phyloP scores from a whole-genome alignment of 2,888 invertebrate genomes.

The Diabrotica balteata region DNA sequence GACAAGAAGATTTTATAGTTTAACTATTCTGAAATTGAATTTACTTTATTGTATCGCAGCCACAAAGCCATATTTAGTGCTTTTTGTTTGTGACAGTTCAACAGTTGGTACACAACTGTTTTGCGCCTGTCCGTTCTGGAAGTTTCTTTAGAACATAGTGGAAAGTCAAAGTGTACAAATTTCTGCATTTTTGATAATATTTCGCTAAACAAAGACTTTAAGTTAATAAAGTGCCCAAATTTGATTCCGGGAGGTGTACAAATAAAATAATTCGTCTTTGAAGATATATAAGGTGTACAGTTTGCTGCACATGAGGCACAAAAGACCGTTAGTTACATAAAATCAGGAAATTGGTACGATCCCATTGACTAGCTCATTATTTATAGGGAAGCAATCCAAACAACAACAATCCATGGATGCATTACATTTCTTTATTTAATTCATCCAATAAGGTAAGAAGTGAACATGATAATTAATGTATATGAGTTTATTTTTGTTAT shows the following conservation, averaged over 20 bases:
- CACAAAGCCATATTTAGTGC: too few species aligned
- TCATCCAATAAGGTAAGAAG: constrained; percentile 19
- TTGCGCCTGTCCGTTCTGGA: not conserved
- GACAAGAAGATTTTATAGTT: too few species aligned
- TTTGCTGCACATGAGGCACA: constrained; percentile 33
- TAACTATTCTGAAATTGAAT: too few species aligned
- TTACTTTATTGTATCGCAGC: too few species aligned
- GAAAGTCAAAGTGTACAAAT: constrained; percentile 35
- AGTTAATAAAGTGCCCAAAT: constrained; percentile 24
- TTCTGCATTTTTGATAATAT: constrained; percentile 38
- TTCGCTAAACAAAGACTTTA: constrained; percentile 33
- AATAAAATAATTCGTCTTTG: constrained; percentile 12
- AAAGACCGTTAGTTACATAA: constrained; percentile 43
- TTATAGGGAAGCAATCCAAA: constrained; percentile 29
- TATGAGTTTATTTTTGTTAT: constrained; percentile 31
- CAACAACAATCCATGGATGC: constrained; percentile 19
- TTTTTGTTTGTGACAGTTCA: too few species aligned
- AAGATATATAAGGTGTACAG: constrained; percentile 21
- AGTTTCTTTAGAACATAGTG: constrained; percentile 29
- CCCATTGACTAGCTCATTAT: constrained; percentile 26
- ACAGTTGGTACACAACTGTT: too few species aligned
- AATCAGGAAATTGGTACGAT: constrained; percentile 39
- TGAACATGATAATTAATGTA: constrained; percentile 4
- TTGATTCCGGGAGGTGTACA: constrained; percentile 15
- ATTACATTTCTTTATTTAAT: constrained; percentile 16